phyloP scores from a whole-genome alignment of 2,797 vertebrate genomes.

The Channallabes apus region DNA sequence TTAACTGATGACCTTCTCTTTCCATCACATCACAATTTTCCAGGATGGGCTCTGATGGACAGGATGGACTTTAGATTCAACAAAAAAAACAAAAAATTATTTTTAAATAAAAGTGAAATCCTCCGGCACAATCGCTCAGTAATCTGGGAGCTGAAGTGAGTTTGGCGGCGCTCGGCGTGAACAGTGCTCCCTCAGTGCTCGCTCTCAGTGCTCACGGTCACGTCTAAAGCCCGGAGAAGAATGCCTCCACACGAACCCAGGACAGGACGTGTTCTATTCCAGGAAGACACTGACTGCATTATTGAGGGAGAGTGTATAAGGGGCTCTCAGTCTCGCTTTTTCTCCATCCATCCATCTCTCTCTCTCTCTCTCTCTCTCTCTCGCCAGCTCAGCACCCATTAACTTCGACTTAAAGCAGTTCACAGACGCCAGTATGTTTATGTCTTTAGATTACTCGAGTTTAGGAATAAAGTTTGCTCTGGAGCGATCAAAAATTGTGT shows the following conservation, averaged over 20 bases:
- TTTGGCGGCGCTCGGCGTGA: not conserved
- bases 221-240: constrained; percentile 26
- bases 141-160: not conserved
- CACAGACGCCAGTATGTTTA: not conserved
- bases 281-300: constrained; percentile 43
- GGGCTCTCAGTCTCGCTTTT: constrained; percentile 28
- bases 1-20: no score
- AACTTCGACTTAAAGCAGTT: constrained; percentile 14
- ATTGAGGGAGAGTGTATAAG: constrained; percentile 36
- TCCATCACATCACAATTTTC: no score
- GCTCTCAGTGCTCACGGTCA: constrained; percentile 28
- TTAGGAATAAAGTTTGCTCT: not conserved
- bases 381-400: constrained; percentile 5
- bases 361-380: not conserved
- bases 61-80: not conserved
- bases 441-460: not conserved
- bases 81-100: no score
- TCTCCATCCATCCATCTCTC: not conserved
- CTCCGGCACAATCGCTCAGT: not conserved
- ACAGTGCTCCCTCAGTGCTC: constrained; percentile 23
- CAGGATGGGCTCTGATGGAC: no score
- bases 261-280: constrained; percentile 48
- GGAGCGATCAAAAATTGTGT: not conserved
- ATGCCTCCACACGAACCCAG: constrained; percentile 24
- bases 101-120: not conserved